Evolutionary conservation across 2,113 vertebrate genomes (phyloP), one percentile per base, ranked within the genome.

Genomic region (Garra rufa): DNA sequence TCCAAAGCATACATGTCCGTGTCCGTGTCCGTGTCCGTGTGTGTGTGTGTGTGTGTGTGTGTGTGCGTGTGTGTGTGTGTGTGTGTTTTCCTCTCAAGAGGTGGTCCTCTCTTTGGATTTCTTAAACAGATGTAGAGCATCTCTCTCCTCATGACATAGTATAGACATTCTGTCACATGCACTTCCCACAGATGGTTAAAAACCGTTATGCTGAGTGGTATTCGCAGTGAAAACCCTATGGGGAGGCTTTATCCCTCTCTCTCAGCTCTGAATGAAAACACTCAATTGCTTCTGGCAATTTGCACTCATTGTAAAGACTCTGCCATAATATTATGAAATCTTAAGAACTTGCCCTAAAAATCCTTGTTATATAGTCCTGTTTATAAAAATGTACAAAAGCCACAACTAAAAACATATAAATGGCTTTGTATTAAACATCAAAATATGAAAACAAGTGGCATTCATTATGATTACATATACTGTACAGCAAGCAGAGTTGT

Each of bases 141-240:
- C 52, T 78, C 15, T 28, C 38, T 15, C 15, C 34, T 57, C 21
- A 4, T 38, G 59, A 28, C 3, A 30, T 30, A 67, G 26, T 34
- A 11, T 52, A n/a, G 44, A 24, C 63, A 19, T 15, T 67, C 43
- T 41, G 46, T 67, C 46, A 69, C 41, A 65, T 48, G 52, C 15
- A 50, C 28, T 70, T 69, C 63, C 44, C 28, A 81, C 63, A 81
- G 63, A 70, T 41, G 79, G 46, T 81, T 67, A 21, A 46, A 65
- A 30, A 3, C 21, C 15, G 21, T 30, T 28, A 59, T 26, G 63
- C 41, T 63, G 8, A 44, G 17, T 30, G 8, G 38, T 34, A 80
- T 80, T 28, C 5, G 2, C 21, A 28, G 59, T 30, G 19, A 61
- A 79, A 63, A 17, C 10, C 26, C 13, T 30, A 50, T 76, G 74